Percentiles rank a stretch among this genome's conserved stretches.
These are phyloP conservation scores for Pimephales promelas DNA, from an alignment of 2,113 vertebrate species.

Conservation along the genomic window DNA sequence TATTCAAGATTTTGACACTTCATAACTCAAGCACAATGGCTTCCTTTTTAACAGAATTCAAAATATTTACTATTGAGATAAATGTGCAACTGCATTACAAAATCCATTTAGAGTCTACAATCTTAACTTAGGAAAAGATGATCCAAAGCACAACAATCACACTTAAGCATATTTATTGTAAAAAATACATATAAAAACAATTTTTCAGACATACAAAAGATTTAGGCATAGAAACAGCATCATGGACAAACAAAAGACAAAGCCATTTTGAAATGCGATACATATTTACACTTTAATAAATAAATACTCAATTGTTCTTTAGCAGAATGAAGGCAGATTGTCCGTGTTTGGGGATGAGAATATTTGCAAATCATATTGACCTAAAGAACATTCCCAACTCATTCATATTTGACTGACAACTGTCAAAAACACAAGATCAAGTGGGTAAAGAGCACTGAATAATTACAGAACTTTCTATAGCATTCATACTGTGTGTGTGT, in stretches of 20 bases:
- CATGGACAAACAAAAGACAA: conserved; percentile 75
- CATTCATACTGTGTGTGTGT: conserved; percentile 2
- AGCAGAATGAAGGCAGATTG: conserved; percentile 76
- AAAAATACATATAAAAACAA: conserved; percentile 85
- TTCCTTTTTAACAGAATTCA: conserved; percentile 13
- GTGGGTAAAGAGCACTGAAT: conserved; percentile 19
- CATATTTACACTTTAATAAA: conserved; percentile 85
- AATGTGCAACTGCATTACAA: background rate
- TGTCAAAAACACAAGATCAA: conserved; percentile 51
- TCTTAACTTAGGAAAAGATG: background rate
- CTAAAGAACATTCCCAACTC: conserved; percentile 47
- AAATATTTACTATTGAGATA: background rate
- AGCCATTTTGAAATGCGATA: conserved; percentile 72
- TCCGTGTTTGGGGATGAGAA: conserved; percentile 63
- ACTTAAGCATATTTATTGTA: conserved; percentile 81
- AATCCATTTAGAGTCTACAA: background rate
- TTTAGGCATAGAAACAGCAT: conserved; percentile 78
- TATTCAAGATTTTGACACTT: conserved; percentile 22
- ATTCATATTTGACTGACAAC: conserved; percentile 42
- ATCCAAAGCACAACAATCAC: conserved; percentile 58
- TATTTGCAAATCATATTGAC: conserved; percentile 52
- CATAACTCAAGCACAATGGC: background rate
- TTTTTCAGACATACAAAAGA: conserved; percentile 81
- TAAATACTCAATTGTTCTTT: conserved; percentile 75
- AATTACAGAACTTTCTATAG: conserved; percentile 48